Base-by-base conservation (phyloP, 2,797 vertebrate species). In the Lepilemur ruficaudatus region DNA sequence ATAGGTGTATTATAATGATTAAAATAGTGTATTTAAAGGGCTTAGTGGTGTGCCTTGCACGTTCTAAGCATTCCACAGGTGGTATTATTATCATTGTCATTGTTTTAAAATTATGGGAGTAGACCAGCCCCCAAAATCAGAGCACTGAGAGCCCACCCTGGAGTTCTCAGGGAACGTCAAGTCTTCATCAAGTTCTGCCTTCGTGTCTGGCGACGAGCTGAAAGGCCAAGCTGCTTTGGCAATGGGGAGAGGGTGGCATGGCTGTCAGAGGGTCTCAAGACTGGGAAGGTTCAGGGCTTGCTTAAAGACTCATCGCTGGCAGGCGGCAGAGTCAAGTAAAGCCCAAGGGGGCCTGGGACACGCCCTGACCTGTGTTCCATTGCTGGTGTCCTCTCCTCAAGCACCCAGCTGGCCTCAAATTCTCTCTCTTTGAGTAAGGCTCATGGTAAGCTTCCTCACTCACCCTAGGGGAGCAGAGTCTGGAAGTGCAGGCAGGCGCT, bases 181-280 rank as follows among this genome's bases (percentile, higher is more conserved):
- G 14, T 61, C 25, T 50, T 67, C n/a, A 22, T 25, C 22, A 61
- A 4, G 59, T 32, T 72, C 25, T 30, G 17, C 55, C 18, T 83
- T 35, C 2, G 1, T 1, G 3, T 7, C 5, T 25, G n/a, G 25
- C 63, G 61, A 25, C 59, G 18, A n/a, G n/a, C 8, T 35, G n/a
- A 32, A 48, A 81, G 32, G n/a, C 25, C n/a, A 38, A 41, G 55
- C 43, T n/a, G n/a, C 55, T 50, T 17, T 35, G 79, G 28, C 32
- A 38, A 43, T 35, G 32, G 20, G 67, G 67, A 57, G 50, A 41
- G 28, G 28, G n/a, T 63, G n/a, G n/a, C 7, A 7, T 32, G 55
- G 38, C 55, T 73, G n/a, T 28, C 55, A 72, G 67, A 50, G 32
- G 41, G 7, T 17, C 57, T 30, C 22, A 17, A 81, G 48, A 22